Percentiles rank a stretch among this genome's conserved stretches.
Conservation (phyloP, 2,888 invertebrate genomes). For the Orgyia antiqua region DNA sequence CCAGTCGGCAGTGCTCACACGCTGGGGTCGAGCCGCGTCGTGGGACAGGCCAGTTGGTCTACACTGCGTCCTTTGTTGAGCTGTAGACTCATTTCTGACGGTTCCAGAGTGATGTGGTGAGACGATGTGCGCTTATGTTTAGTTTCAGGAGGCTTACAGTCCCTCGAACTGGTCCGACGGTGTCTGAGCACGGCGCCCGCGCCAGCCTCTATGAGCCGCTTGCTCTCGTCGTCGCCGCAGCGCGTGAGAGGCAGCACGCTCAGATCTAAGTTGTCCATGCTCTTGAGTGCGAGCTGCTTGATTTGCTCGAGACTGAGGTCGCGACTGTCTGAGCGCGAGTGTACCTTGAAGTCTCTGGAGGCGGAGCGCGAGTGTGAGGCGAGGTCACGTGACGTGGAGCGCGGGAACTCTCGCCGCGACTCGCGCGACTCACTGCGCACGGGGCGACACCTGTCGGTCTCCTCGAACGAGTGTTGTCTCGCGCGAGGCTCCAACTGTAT, state of each 20-base stretch:
- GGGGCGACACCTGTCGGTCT: slow-evolving; percentile 38
- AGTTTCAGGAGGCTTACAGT: slow-evolving; percentile 47
- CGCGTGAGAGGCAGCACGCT: slow-evolving; percentile 55
- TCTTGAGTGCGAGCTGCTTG: slow-evolving; percentile 64
- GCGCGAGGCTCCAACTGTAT: slow-evolving; percentile 79
- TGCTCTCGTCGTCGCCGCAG: slow-evolving; percentile 65
- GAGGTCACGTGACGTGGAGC: slow-evolving; percentile 33
- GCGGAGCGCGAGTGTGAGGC: slow-evolving; percentile 28
- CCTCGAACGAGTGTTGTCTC: slow-evolving; percentile 57
- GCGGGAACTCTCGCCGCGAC: slow-evolving; percentile 37
- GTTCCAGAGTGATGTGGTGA: slow-evolving; percentile 69
- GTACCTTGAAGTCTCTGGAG: slow-evolving; percentile 49
- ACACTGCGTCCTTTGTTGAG: slow-evolving; percentile 65
- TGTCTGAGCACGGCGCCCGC: slow-evolving; percentile 72
- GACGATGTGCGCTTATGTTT: slow-evolving; percentile 56
- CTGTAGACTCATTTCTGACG: slow-evolving; percentile 50
- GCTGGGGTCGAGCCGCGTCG: slow-evolving; percentile 40
- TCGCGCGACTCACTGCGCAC: slow-evolving; percentile 42
- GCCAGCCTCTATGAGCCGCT: slow-evolving; percentile 59
- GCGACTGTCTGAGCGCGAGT: slow-evolving; percentile 75
- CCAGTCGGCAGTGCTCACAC: too few relatives aligned
- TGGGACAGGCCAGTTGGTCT: slow-evolving; percentile 52
- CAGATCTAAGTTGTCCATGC: slow-evolving; percentile 67
- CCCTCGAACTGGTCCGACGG: slow-evolving; percentile 80
- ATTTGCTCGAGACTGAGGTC: slow-evolving; percentile 69